Base-by-base conservation (phyloP, 2,797 vertebrate species). In the Cyprinella venusta region DNA sequence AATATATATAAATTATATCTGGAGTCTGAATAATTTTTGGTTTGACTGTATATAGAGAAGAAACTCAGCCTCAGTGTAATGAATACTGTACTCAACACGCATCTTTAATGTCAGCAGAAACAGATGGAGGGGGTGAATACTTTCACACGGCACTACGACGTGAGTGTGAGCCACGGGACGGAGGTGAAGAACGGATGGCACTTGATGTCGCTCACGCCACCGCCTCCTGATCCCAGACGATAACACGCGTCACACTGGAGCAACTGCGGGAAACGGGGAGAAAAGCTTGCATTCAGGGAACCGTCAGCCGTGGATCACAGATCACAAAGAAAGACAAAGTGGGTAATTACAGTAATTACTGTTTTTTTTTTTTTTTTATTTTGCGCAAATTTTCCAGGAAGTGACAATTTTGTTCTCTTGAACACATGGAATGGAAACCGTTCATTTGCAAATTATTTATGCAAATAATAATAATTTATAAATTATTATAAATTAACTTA, bases 101-200 rank as follows among this genome's bases (percentile, higher is more conserved):
- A 10, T 26, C 7, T 45, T 8, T 50, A 30, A 26, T 50, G 3
- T 33, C 45, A 12, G 52, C 56, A 21, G 74, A 76, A 61, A 42
- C 75, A 76, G 24, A 36, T 8, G 12, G 13, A 52, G 48, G 15
- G 45, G n/a, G 19, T 40, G 16, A 64, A 15, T 19, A 52, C 50
- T 42, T 64, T 64, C 48, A 8, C 33, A 80, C 69, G 65, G 78
- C 50, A 48, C 45, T 19, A 61, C 50, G 15, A 19, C 74, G 33
- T 45, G 80, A 59, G 59, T 68, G 94, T 95, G 88, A 93, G 95
- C 98, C 98, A 99, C 0, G 94, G 95, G 83, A 99, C 79, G 0
- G 91, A 86, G 59, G 90, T 95, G 93, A 99, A 99, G 92, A 99
- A 99, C 6, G 97, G 95, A 82, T 99, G 98, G 85, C 96, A 95